A percentile compares a stretch with the other conserved stretches of the same genome.
Conservation (phyloP, 2,113 vertebrate species). For the Corydoras sp. region DNA sequence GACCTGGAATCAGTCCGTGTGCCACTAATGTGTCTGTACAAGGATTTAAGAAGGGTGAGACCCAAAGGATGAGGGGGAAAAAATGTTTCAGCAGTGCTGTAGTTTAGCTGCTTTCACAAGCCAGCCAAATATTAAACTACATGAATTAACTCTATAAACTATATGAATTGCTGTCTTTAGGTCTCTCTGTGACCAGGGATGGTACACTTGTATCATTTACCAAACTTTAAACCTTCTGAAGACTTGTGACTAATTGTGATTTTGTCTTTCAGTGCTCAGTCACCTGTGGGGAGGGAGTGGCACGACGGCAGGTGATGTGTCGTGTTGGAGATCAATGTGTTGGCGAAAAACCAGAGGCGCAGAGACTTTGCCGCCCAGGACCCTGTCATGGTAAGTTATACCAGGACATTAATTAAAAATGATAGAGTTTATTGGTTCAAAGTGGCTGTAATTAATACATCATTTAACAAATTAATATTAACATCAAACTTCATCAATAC, state of each 20-base stretch:
- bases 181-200: too few species aligned
- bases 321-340: conserved; percentile 75
- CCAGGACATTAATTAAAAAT: background rate
- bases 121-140: too few species aligned
- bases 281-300: conserved; percentile 84
- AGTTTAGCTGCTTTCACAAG: too few species aligned
- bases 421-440: background rate
- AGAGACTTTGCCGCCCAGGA: conserved; percentile 70
- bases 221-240: background rate
- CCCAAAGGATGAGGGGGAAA: too few species aligned
- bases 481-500: too few species aligned
- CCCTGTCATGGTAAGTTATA: conserved; percentile 76
- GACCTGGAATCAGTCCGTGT: too few species aligned
- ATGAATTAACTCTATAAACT: too few species aligned
- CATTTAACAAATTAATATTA: background rate
- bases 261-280: conserved; percentile 77
- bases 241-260: background rate
- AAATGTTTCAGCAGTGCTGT: too few species aligned
- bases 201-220: background rate
- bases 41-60: too few species aligned
- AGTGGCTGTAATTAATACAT: background rate
- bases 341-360: conserved; percentile 74
- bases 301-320: conserved; percentile 77
- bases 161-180: too few species aligned
- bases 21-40: too few species aligned